Percentiles rank a stretch among this genome's conserved stretches.
Conservation (phyloP, 2,113 vertebrate species). For the Albula goreensis region DNA sequence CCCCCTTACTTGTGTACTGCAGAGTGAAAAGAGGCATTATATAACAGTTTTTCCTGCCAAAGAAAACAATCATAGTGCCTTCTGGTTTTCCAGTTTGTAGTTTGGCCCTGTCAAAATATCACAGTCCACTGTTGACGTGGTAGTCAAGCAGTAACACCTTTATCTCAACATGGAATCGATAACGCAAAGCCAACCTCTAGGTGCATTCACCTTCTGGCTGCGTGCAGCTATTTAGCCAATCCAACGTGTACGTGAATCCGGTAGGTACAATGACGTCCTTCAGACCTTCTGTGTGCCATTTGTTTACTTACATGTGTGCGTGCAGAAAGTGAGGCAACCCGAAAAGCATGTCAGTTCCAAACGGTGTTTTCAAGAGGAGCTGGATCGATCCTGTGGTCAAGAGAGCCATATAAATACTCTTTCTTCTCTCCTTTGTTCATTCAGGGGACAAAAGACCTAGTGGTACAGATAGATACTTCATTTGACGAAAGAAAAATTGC, state of each 20-base stretch:
- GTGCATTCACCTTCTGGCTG: constrained; percentile 9
- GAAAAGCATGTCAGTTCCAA: constrained; percentile 34
- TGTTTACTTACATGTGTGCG: constrained; percentile 34
- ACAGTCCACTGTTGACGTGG: too few relatives aligned
- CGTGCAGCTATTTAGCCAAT: not conserved
- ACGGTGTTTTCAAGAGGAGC: constrained; percentile 41
- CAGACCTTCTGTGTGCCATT: constrained; percentile 15
- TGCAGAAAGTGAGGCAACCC: constrained; percentile 24
- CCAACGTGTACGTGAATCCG: not conserved
- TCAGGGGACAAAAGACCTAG: not conserved
- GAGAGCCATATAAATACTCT: constrained; percentile 47
- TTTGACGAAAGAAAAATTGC: too few relatives aligned
- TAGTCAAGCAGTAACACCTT: not conserved
- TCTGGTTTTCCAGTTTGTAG: too few relatives aligned
- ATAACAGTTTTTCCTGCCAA: too few relatives aligned
- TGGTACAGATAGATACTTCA: not conserved
- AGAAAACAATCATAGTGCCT: too few relatives aligned
- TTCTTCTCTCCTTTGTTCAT: not conserved
- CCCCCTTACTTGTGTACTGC: too few relatives aligned
- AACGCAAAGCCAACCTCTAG: not conserved
- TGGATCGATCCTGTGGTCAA: constrained; percentile 44
- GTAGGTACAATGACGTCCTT: not conserved
- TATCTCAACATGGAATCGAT: not conserved
- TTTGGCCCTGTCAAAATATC: too few relatives aligned
- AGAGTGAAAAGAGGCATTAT: too few relatives aligned